These are phyloP conservation scores for Muscidifurax raptorellus DNA, from an alignment of 1,140 invertebrate species.

Conservation along the genomic window DNA sequence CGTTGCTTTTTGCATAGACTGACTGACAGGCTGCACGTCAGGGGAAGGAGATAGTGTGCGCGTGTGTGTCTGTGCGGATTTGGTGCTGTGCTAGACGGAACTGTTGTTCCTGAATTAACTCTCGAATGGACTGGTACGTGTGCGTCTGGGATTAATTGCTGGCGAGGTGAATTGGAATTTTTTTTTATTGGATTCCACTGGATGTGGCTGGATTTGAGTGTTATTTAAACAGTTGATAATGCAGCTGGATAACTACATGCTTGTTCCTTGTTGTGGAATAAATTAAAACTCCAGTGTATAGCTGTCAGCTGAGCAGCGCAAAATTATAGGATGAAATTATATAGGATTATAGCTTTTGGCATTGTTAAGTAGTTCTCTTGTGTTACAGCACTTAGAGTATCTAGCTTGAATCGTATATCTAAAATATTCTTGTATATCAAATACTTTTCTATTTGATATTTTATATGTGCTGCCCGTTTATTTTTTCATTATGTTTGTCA, in stretches of 20 bases:
- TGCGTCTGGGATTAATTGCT: neutral
- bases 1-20: neutral
- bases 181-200: neutral
- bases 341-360: neutral
- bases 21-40: neutral
- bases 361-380: neutral
- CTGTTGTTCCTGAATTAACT: neutral
- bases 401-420: no score
- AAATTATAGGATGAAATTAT: neutral
- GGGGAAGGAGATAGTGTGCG: neutral
- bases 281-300: neutral
- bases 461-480: neutral
- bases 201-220: neutral
- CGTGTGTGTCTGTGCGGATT: neutral
- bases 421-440: no score
- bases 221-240: no score
- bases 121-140: neutral
- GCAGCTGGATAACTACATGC: no score
- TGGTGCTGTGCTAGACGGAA: neutral
- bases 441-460: neutral
- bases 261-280: neutral
- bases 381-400: no score
- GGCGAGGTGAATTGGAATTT: neutral
- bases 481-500: neutral
- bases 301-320: neutral